A percentile compares a stretch with the other conserved stretches of the same genome.
phyloP scores from a whole-genome alignment of 2,113 vertebrate genomes.

The Neotoma lepida region DNA sequence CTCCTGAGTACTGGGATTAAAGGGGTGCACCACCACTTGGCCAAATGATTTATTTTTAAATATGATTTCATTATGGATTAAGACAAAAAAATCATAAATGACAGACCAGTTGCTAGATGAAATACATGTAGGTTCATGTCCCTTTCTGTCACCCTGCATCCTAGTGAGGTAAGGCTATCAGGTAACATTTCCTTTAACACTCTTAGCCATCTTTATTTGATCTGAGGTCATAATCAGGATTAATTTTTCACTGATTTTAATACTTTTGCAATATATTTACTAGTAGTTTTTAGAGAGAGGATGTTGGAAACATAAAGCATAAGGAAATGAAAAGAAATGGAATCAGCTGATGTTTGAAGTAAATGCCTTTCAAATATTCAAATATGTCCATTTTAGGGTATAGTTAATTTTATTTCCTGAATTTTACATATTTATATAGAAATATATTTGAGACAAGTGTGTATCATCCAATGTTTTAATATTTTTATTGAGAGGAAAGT shows the following conservation, averaged over 20 bases:
- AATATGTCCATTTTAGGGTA: background rate
- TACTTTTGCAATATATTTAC: background rate
- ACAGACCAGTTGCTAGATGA: background rate
- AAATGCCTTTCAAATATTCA: background rate
- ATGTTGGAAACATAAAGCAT: background rate
- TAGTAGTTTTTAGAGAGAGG: background rate
- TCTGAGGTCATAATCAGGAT: background rate
- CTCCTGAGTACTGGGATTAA: too few species aligned
- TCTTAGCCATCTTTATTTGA: background rate
- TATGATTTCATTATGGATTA: background rate
- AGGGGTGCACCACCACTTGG: too few species aligned
- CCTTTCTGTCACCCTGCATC: rapidly evolving
- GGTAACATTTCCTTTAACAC: background rate
- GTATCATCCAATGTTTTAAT: background rate
- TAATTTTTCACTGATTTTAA: background rate
- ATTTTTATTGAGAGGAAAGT: background rate
- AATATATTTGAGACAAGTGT: background rate
- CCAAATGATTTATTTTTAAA: background rate
- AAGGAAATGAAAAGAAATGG: background rate
- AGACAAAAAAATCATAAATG: background rate
- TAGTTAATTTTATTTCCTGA: background rate
- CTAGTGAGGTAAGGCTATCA: background rate
- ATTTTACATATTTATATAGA: background rate
- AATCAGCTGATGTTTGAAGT: background rate
- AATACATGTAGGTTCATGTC: background rate